phyloP scores from a whole-genome alignment of 2,888 invertebrate genomes.

The Lissonota sp. region DNA sequence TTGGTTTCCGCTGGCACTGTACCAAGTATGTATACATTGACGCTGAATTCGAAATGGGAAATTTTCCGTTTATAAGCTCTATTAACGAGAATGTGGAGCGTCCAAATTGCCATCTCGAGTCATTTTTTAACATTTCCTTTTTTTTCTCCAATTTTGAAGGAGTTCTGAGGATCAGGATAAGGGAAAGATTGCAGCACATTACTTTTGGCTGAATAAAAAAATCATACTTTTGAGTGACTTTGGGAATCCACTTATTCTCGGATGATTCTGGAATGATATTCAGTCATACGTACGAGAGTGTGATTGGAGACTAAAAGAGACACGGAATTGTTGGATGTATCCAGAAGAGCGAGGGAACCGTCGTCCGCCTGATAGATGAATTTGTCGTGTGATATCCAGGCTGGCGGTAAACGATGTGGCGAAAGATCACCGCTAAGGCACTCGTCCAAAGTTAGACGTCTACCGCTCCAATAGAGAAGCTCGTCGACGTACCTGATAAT shows the following conservation, averaged over 20 bases:
- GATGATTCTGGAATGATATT: no score
- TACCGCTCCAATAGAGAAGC: conserved; percentile 94
- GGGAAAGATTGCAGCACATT: neutral
- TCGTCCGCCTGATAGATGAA: conserved; percentile 95
- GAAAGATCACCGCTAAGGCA: conserved; percentile 92
- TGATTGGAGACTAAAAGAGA: conserved; percentile 94
- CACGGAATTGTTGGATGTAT: conserved; percentile 92
- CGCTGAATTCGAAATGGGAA: neutral
- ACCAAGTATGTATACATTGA: neutral
- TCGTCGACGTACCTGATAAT: conserved; percentile 92
- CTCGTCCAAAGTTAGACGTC: conserved; percentile 93
- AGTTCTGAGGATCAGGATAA: no score
- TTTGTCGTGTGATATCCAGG: conserved; percentile 93
- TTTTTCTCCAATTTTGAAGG: no score
- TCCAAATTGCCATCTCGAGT: no score
- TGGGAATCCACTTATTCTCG: no score
- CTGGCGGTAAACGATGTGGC: conserved; percentile 90
- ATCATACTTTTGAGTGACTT: no score
- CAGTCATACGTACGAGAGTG: conserved; percentile 88
- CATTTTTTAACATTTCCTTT: no score
- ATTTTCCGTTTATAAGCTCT: no score
- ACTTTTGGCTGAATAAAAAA: no score
- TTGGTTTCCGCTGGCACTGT: conserved; percentile 24
- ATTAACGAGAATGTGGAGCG: no score
- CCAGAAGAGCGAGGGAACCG: conserved; percentile 91